phyloP scores from a whole-genome alignment of 2,888 invertebrate genomes.

The Mylabris sibirica region DNA sequence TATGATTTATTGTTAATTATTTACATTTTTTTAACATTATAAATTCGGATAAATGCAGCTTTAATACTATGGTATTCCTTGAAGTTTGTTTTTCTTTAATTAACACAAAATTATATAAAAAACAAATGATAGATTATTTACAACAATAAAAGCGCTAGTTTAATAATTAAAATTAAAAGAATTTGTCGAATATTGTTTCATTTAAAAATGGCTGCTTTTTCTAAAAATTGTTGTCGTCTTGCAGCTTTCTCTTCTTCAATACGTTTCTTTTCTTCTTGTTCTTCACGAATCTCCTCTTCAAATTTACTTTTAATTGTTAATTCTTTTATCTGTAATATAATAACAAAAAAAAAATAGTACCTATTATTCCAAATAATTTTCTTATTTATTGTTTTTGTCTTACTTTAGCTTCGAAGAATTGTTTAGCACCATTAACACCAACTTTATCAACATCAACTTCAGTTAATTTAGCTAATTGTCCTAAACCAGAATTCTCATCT shows the following conservation, averaged over 20 bases:
- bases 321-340: conserved; percentile 76
- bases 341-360: too few species aligned
- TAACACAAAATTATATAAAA: too few species aligned
- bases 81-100: background rate
- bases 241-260: conserved; percentile 84
- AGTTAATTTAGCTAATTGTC: conserved; percentile 83
- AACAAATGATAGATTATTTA: background rate
- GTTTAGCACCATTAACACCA: conserved; percentile 93
- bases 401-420: conserved; percentile 94
- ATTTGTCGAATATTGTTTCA: conserved; percentile 49
- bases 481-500: conserved; percentile 84
- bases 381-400: conserved; percentile 15
- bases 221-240: conserved; percentile 84
- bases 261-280: conserved; percentile 87
- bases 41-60: background rate
- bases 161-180: background rate
- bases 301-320: conserved; percentile 85
- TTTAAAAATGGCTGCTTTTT: conserved; percentile 87
- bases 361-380: too few species aligned
- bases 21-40: background rate
- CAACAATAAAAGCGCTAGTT: background rate
- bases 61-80: background rate
- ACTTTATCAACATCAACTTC: conserved; percentile 94
- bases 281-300: conserved; percentile 90
- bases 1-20: too few species aligned